Percentiles rank a stretch among this genome's conserved stretches.
Conservation (phyloP, 2,113 vertebrate species). For the Notiomystis cincta region DNA sequence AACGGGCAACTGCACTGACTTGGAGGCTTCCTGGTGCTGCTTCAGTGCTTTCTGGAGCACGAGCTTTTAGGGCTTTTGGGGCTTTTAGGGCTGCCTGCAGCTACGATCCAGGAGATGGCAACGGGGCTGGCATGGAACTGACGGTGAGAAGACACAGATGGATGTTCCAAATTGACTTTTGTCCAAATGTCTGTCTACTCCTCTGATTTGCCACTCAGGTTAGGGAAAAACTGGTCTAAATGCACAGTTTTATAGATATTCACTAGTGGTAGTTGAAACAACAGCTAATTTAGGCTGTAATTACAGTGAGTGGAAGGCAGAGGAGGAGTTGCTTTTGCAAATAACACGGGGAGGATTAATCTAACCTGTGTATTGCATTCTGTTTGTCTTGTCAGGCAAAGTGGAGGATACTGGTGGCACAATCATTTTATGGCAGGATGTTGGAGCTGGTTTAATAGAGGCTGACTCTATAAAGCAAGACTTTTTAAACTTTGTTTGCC, state of each 20-base stretch:
- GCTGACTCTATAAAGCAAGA: neutral
- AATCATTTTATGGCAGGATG: neutral
- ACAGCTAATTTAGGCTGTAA: neutral
- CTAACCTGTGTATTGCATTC: neutral
- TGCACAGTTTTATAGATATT: neutral
- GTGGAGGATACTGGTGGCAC: neutral
- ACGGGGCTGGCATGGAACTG: neutral
- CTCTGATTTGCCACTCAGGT: neutral
- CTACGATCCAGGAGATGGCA: rapidly evolving
- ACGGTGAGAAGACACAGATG: neutral
- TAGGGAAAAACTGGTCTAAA: neutral
- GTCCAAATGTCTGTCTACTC: neutral
- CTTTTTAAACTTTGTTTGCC: neutral
- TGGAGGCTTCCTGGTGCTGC: neutral
- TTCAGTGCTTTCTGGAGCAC: neutral
- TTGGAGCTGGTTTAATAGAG: neutral
- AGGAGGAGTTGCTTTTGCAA: neutral
- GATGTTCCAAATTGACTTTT: neutral
- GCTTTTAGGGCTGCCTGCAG: neutral
- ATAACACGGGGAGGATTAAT: neutral
- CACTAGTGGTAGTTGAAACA: neutral
- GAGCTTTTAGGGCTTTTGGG: neutral
- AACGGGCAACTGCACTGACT: neutral
- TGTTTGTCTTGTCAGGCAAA: neutral
- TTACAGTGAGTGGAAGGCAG: neutral